phyloP scores from a whole-genome alignment of 2,113 vertebrate genomes.

The Otus sunia region DNA sequence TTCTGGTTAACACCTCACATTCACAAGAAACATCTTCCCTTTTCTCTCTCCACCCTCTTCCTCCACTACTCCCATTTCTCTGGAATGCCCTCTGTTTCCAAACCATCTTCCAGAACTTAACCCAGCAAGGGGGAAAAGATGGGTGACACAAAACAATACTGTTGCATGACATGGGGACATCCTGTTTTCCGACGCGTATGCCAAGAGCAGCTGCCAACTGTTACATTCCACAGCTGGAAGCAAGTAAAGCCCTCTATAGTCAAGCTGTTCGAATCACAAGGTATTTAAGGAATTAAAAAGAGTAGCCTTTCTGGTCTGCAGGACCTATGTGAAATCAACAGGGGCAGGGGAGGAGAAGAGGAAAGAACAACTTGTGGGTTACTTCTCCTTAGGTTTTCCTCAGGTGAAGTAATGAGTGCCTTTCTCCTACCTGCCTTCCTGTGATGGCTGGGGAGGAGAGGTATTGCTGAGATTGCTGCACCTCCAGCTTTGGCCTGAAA shows the following conservation, averaged over 20 bases:
- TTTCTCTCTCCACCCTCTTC: too few species aligned
- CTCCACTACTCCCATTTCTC: too few species aligned
- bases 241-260: neutral
- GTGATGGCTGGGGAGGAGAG: neutral
- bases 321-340: neutral
- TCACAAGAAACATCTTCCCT: too few species aligned
- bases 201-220: conserved; percentile 31
- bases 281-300: neutral
- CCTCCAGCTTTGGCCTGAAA: neutral
- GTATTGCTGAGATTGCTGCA: neutral
- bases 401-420: neutral
- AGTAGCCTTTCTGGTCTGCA: neutral
- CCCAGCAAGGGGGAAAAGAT: neutral
- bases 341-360: neutral
- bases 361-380: neutral
- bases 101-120: neutral
- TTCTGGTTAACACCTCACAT: too few species aligned
- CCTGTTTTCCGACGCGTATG: neutral
- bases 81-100: neutral
- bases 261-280: conserved; percentile 13
- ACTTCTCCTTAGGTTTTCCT: neutral
- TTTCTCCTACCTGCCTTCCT: neutral
- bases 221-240: conserved; percentile 33
- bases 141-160: neutral
- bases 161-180: neutral